phyloP scores from a whole-genome alignment of 1,140 invertebrate species.

The Drosophila carrolli region DNA sequence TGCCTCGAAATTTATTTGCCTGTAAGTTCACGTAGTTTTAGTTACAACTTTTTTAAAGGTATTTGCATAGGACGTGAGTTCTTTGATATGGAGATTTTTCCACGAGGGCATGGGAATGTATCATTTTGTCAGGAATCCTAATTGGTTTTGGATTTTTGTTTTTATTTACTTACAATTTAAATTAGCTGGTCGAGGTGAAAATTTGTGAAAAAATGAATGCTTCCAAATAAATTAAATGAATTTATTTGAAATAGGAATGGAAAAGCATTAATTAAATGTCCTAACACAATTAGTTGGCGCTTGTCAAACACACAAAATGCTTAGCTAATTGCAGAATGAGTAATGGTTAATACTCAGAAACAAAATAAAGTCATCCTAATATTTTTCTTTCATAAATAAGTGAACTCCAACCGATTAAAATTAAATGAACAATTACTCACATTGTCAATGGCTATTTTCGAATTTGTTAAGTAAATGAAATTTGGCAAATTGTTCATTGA shows the following conservation, averaged over 20 bases:
- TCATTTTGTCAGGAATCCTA: constrained; percentile 21
- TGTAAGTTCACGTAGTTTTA: constrained; percentile 48
- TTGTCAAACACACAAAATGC: neutral
- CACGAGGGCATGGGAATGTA: constrained; percentile 13
- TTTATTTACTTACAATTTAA: constrained; percentile 7
- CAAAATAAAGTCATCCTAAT: neutral
- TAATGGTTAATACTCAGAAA: constrained; percentile 9
- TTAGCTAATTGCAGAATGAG: no score
- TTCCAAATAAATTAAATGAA: neutral
- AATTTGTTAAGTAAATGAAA: constrained; percentile 51
- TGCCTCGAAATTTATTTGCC: constrained; percentile 24
- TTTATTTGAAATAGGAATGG: neutral
- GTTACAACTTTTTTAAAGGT: constrained; percentile 24
- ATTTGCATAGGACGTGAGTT: constrained; percentile 52
- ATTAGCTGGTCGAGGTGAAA: neutral
- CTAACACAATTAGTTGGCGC: neutral
- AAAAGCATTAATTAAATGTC: neutral
- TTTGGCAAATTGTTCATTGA: constrained; percentile 46
- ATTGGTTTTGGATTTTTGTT: constrained; percentile 16
- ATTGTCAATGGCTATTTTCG: constrained; percentile 31
- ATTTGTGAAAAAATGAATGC: neutral
- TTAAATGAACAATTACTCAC: constrained; percentile 40
- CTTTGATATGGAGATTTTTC: constrained; percentile 53
- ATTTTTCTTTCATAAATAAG: neutral
- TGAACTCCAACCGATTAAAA: constrained; percentile 18